Percentiles rank a stretch among this genome's conserved stretches.
Evolutionary conservation across 2,888 invertebrate genomes (phyloP).

Genomic region (Drosophila subquinaria): DNA sequence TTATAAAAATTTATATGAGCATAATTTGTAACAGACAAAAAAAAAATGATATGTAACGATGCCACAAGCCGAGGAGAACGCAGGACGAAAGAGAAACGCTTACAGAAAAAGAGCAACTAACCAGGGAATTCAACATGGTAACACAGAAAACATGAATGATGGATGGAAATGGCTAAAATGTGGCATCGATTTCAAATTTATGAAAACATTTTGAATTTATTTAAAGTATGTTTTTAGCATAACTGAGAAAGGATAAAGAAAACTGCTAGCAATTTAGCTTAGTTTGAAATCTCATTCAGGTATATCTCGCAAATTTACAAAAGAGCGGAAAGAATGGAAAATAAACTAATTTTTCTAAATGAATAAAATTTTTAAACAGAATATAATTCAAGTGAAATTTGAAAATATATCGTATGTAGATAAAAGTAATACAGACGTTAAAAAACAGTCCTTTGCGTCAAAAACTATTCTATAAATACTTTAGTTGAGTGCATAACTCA

Average conservation of each 20-base stretch:
- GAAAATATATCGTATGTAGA: too few relatives aligned
- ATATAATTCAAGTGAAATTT: too few relatives aligned
- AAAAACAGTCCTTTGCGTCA: not conserved
- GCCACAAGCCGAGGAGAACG: conserved; percentile 3
- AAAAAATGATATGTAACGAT: conserved; percentile 47
- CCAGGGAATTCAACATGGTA: conserved; percentile 17
- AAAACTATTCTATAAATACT: not conserved
- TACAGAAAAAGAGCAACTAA: conserved; percentile 10
- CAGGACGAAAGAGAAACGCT: conserved; percentile 1
- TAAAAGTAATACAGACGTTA: too few relatives aligned
- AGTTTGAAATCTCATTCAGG: not conserved
- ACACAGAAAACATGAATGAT: conserved; percentile 24
- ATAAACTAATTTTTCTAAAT: too few relatives aligned
- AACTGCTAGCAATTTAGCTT: not conserved
- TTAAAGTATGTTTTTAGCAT: not conserved
- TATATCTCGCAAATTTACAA: too few relatives aligned
- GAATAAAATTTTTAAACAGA: too few relatives aligned
- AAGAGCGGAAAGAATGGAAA: too few relatives aligned
- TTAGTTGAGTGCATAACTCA: not conserved
- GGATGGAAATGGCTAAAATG: not conserved
- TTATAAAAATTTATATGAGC: conserved; percentile 81
- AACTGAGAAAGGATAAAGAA: not conserved
- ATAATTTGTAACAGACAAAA: conserved; percentile 74
- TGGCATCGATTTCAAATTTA: conserved; percentile 21
- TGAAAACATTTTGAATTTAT: not conserved